A percentile compares a stretch with the other conserved stretches of the same genome.
These are phyloP conservation scores for Heliconius charithonia DNA, from an alignment of 2,888 invertebrate genomes.

Conservation along the genomic window DNA sequence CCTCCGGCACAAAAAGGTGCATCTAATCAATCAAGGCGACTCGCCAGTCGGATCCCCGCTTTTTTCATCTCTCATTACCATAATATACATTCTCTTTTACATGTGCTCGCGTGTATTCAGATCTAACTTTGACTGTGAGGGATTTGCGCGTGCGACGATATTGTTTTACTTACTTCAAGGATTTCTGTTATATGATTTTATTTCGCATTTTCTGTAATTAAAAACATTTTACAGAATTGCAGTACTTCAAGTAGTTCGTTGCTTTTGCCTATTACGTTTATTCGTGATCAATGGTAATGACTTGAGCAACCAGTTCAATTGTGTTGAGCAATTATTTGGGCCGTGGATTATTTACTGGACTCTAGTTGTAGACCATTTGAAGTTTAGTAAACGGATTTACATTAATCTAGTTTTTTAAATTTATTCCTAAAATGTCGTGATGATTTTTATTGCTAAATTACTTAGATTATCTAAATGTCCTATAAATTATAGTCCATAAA, in stretches of 20 bases:
- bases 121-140: constrained; percentile 64
- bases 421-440: neutral
- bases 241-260: constrained; percentile 36
- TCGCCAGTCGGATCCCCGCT: constrained; percentile 66
- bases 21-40: constrained; percentile 76
- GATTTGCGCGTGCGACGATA: constrained; percentile 72
- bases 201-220: constrained; percentile 44
- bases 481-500: constrained; percentile 20
- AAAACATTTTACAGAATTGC: constrained; percentile 43
- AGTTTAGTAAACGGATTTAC: neutral
- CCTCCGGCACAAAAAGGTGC: constrained; percentile 66
- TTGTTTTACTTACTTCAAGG: constrained; percentile 78
- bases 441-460: neutral
- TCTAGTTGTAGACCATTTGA: neutral
- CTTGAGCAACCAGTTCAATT: constrained; percentile 37
- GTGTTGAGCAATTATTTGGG: constrained; percentile 36
- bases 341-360: constrained; percentile 5
- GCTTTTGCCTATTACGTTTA: constrained; percentile 36
- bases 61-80: constrained; percentile 76
- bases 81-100: constrained; percentile 49
- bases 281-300: constrained; percentile 38
- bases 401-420: neutral
- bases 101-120: constrained; percentile 41
- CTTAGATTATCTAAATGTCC: neutral
- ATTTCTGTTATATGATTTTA: constrained; percentile 64